Evolutionary conservation across 1,140 invertebrate species (phyloP).

Genomic region (Drosophila willistoni): DNA sequence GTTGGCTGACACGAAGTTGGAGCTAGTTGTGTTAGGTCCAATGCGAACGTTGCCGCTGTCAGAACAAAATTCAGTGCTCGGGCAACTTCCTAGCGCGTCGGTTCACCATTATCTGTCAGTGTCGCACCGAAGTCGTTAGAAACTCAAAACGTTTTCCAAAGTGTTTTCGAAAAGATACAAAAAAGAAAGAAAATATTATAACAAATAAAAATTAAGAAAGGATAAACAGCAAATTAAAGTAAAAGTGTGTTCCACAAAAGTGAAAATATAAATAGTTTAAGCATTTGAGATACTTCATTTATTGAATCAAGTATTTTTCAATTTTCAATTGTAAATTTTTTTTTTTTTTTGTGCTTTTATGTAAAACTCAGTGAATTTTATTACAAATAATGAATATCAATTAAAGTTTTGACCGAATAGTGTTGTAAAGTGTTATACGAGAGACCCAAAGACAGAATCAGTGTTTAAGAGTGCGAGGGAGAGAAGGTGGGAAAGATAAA

Average conservation of each 20-base stretch:
- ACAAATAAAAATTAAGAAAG: background rate
- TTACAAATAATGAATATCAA: background rate
- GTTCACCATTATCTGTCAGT: constrained; percentile 48
- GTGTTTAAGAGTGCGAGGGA: background rate
- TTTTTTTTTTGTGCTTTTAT: background rate
- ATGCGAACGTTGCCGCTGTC: constrained; percentile 61
- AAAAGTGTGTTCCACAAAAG: background rate
- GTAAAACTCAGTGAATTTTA: background rate
- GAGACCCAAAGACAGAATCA: background rate
- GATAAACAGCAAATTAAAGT: background rate
- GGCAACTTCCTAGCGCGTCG: constrained; percentile 79
- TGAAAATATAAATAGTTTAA: background rate
- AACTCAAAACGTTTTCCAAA: constrained; percentile 5
- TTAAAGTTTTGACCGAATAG: background rate
- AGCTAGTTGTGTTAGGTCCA: constrained; percentile 69
- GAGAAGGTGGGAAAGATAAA: background rate
- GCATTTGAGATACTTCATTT: background rate
- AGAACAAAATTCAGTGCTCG: constrained; percentile 69
- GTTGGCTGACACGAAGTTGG: constrained; percentile 37
- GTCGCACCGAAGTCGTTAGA: constrained; percentile 21
- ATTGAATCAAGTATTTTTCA: background rate
- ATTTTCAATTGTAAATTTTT: background rate
- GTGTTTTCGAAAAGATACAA: constrained; percentile 12
- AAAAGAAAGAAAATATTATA: background rate
- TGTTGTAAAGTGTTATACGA: constrained; percentile 4